Percentiles rank a stretch among this genome's conserved stretches.
These are phyloP conservation scores for Myoxocephalus aenaeus DNA, from an alignment of 2,797 vertebrate genomes.

Conservation along the genomic window DNA sequence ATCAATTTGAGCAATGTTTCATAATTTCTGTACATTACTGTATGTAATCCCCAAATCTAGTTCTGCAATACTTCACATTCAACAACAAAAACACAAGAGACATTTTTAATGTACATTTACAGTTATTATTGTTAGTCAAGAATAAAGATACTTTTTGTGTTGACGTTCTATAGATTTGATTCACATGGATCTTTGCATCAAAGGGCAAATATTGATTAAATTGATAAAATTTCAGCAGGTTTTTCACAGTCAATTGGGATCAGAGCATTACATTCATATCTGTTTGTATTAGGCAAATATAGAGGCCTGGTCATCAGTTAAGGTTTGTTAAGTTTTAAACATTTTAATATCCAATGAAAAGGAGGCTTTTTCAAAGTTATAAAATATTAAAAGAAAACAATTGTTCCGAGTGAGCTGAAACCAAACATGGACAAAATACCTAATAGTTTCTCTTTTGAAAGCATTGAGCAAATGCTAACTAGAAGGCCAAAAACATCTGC, in stretches of 20 bases:
- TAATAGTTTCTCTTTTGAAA: too few relatives aligned
- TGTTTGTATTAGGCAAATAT: conserved; percentile 14
- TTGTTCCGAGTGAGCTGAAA: not conserved
- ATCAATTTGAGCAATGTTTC: not conserved
- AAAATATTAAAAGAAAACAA: conserved; percentile 12
- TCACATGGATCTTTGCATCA: conserved; percentile 9
- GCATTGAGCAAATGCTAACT: too few relatives aligned
- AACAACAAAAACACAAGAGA: conserved; percentile 42
- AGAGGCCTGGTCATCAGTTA: conserved; percentile 16
- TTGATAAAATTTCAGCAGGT: conserved; percentile 15
- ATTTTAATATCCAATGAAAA: conserved; percentile 27
- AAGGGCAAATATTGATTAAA: conserved; percentile 18
- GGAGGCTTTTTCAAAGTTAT: not conserved
- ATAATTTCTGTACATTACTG: not conserved
- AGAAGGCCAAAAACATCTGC: conserved; percentile 15
- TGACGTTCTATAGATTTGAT: conserved; percentile 25
- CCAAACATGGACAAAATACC: not conserved
- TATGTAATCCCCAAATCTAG: conserved; percentile 3
- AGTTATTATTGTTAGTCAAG: conserved; percentile 61
- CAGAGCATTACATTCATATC: conserved; percentile 21
- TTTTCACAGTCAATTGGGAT: conserved; percentile 32
- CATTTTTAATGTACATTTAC: conserved; percentile 38
- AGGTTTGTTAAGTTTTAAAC: not conserved
- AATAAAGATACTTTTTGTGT: conserved; percentile 33
- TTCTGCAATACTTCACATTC: not conserved